Percentiles rank a stretch among this genome's conserved stretches.
Conservation (phyloP, 2,113 vertebrate genomes). For the Pelodiscus sinensis region DNA sequence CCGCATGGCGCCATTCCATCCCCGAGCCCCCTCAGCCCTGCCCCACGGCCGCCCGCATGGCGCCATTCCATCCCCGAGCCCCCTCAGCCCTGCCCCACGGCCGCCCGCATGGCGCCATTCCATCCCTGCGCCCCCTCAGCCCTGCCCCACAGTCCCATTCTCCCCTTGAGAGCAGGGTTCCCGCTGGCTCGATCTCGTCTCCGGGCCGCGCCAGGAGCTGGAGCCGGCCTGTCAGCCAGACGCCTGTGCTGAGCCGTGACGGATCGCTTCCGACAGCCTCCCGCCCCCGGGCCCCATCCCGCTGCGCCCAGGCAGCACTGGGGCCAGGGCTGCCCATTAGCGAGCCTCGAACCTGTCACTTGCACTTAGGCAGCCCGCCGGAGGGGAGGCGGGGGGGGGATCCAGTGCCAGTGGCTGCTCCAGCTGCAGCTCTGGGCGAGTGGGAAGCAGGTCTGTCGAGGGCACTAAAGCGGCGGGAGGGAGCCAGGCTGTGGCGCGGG, state of each 20-base stretch:
- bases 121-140: too few species aligned
- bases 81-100: too few species aligned
- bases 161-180: not conserved
- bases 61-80: too few species aligned
- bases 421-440: not conserved
- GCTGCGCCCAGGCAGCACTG: not conserved
- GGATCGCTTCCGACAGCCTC: constrained; percentile 16
- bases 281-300: not conserved
- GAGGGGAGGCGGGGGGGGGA: not conserved
- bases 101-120: too few species aligned
- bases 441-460: not conserved
- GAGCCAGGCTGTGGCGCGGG: not conserved
- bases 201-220: not conserved
- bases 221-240: not conserved
- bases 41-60: too few species aligned
- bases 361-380: not conserved
- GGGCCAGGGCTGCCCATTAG: not conserved
- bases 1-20: too few species aligned
- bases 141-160: too few species aligned
- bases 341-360: not conserved
- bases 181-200: not conserved
- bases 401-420: not conserved
- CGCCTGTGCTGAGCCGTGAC: not conserved
- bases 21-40: too few species aligned
- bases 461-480: not conserved